Conservation (phyloP, 2,797 vertebrate species). For the Anguilla pacifica region DNA sequence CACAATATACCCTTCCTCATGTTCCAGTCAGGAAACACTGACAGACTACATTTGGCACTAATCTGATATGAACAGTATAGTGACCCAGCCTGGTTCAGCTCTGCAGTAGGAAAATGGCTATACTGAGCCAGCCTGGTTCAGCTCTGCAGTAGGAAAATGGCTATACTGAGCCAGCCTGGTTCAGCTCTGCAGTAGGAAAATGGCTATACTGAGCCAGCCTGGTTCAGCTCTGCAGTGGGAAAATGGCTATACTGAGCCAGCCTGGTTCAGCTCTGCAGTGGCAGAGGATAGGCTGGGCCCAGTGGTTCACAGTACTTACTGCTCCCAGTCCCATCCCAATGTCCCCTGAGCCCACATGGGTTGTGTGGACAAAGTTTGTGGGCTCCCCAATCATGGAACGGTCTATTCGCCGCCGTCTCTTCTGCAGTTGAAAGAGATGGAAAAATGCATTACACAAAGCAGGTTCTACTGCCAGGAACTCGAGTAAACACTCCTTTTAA, state of each 20-base stretch:
- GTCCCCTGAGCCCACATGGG: conserved; percentile 80
- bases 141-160: not conserved
- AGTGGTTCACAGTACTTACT: conserved; percentile 44
- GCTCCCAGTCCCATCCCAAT: conserved; percentile 73
- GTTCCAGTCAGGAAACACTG: not conserved
- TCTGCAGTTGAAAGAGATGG: conserved; percentile 58
- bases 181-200: not conserved
- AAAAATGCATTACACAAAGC: conserved; percentile 4
- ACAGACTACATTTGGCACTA: not conserved
- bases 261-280: not conserved
- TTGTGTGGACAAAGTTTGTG: conserved; percentile 86
- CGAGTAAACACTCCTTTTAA: not conserved
- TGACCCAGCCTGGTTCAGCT: not conserved
- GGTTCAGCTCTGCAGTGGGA: not conserved
- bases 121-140: too few relatives aligned
- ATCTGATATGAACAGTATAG: not conserved
- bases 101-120: not conserved
- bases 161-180: too few relatives aligned
- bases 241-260: too few relatives aligned
- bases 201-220: too few relatives aligned
- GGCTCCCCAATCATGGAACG: conserved; percentile 86
- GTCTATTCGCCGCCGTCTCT: conserved; percentile 79
- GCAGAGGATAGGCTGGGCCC: not conserved
- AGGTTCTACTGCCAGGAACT: not conserved
- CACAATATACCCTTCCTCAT: not conserved